Percentiles rank a stretch among this genome's conserved stretches.
These are phyloP conservation scores for Sphenodon punctatus DNA, from an alignment of 2,797 vertebrate species.

Conservation along the genomic window DNA sequence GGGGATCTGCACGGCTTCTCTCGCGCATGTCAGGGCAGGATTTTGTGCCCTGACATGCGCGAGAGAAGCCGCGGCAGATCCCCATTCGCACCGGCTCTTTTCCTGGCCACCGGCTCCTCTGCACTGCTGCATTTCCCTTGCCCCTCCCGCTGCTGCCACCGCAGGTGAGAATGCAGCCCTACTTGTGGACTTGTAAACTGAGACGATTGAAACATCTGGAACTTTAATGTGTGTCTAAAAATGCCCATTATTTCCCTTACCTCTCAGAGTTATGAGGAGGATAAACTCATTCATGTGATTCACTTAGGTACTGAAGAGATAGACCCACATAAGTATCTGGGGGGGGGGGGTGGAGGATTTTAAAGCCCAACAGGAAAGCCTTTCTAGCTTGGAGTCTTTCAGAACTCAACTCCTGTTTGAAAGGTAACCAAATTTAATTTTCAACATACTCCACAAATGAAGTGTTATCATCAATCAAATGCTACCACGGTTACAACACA, in stretches of 20 bases:
- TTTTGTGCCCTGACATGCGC: no score
- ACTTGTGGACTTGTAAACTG: no score
- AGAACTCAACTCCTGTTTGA: background rate
- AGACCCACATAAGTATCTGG: accelerated
- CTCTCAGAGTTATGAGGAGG: background rate
- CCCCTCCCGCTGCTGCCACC: no score
- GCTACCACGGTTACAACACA: background rate
- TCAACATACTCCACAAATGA: background rate
- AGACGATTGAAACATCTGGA: no score
- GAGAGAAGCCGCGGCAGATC: no score
- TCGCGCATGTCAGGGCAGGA: no score
- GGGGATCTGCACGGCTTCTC: no score
- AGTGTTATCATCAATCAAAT: background rate
- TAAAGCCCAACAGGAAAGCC: background rate
- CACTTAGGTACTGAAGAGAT: background rate
- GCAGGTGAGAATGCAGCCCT: no score
- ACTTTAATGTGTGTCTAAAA: no score
- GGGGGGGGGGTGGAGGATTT: background rate
- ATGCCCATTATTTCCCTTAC: background rate
- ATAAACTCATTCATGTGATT: background rate
- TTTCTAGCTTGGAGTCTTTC: background rate
- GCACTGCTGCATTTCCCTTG: no score
- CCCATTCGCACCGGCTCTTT: no score
- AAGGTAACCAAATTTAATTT: background rate
- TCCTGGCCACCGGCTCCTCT: no score